phyloP scores from a whole-genome alignment of 2,888 invertebrate species.

The Selenia dentaria region DNA sequence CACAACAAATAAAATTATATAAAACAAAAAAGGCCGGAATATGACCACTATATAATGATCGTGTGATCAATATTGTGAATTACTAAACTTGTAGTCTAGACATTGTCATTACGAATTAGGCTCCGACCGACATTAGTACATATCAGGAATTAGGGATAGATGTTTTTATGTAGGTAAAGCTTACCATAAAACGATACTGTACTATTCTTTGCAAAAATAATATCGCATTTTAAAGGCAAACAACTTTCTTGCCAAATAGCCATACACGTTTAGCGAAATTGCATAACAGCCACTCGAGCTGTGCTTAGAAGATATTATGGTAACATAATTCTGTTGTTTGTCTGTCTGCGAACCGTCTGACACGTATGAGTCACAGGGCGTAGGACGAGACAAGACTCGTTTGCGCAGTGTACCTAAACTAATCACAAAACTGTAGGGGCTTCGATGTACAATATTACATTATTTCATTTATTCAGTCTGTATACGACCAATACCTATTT shows the following conservation, averaged over 20 bases:
- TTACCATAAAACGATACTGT: too few species aligned
- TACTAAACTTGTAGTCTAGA: too few species aligned
- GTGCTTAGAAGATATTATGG: slow-evolving; percentile 28
- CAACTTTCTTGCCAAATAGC: slow-evolving; percentile 4
- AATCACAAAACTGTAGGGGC: slow-evolving; percentile 15
- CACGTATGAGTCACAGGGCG: slow-evolving; percentile 62
- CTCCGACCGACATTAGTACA: too few species aligned
- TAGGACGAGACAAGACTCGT: slow-evolving; percentile 51
- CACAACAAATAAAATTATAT: too few species aligned
- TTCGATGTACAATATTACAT: slow-evolving; percentile 5
- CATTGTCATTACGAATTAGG: too few species aligned
- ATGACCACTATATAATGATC: too few species aligned
- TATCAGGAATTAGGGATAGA: too few species aligned
- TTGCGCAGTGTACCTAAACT: slow-evolving; percentile 25
- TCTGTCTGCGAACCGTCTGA: slow-evolving; percentile 67
- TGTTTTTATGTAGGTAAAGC: too few species aligned
- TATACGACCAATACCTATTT: too few species aligned
- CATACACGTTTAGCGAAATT: slow-evolving; percentile 4
- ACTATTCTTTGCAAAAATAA: too few species aligned
- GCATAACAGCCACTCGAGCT: slow-evolving; percentile 11
- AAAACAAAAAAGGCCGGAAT: too few species aligned
- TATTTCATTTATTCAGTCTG: neutral
- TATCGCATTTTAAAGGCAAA: neutral
- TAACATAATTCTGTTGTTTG: slow-evolving; percentile 41
- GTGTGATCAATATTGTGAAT: too few species aligned